Conservation (phyloP, 1,140 invertebrate species). For the Bombyx mandarina region DNA sequence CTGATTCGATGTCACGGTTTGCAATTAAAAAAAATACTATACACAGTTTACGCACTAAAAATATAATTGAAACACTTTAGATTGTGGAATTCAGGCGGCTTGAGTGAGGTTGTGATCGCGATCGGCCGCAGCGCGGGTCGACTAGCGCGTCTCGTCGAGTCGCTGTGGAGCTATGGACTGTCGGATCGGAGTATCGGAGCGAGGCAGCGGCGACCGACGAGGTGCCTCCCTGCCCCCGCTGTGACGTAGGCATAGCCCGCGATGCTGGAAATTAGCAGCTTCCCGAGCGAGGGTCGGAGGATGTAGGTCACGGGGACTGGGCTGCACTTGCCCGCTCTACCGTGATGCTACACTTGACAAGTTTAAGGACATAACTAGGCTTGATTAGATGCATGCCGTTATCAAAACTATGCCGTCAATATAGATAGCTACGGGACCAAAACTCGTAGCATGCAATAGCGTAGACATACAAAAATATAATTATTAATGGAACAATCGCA, state of each 20-base stretch:
- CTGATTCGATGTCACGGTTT: slow-evolving; percentile 50
- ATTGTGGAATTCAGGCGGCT: slow-evolving; percentile 32
- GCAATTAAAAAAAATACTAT: slow-evolving; percentile 36
- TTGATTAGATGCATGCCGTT: slow-evolving; percentile 33
- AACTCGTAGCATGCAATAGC: neutral
- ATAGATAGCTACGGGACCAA: neutral
- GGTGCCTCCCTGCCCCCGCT: slow-evolving; percentile 34
- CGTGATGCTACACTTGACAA: slow-evolving; percentile 62
- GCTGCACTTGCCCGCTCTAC: slow-evolving; percentile 63
- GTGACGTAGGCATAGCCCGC: slow-evolving; percentile 44
- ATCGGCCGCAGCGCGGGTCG: slow-evolving; percentile 19
- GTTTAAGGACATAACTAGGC: slow-evolving; percentile 62
- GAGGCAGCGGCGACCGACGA: slow-evolving; percentile 40
- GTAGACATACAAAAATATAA: neutral
- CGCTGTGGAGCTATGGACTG: slow-evolving; percentile 51
- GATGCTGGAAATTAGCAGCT: slow-evolving; percentile 68
- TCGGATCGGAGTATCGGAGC: slow-evolving; percentile 15
- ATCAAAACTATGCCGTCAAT: neutral
- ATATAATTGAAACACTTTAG: slow-evolving; percentile 41
- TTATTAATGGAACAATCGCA: too few relatives aligned
- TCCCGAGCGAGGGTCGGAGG: slow-evolving; percentile 64
- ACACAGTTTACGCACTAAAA: slow-evolving; percentile 46
- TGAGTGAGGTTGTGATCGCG: slow-evolving; percentile 26
- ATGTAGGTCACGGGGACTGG: slow-evolving; percentile 69
- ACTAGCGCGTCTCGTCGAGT: slow-evolving; percentile 34